A percentile compares a stretch with the other conserved stretches of the same genome.
These are phyloP conservation scores for Pelvicachromis taeniatus DNA, from an alignment of 2,113 vertebrate genomes.

Conservation along the genomic window DNA sequence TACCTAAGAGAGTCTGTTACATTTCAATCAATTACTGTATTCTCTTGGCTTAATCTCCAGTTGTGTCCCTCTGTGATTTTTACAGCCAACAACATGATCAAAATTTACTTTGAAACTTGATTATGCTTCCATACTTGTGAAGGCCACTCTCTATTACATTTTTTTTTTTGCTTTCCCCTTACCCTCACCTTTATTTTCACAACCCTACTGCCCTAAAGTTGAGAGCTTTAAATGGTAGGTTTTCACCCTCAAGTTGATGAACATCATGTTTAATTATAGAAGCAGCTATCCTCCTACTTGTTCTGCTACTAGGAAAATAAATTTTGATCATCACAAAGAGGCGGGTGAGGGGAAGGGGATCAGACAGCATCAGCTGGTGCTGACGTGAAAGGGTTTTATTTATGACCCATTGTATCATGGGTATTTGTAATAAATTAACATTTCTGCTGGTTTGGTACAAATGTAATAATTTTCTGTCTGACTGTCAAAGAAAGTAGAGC, in stretches of 20 bases:
- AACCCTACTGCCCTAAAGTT: not conserved
- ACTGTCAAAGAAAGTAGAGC: not conserved
- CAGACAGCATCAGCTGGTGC: not conserved
- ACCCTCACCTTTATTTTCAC: not conserved
- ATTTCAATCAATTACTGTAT: not conserved
- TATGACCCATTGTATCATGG: not conserved
- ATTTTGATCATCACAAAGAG: not conserved
- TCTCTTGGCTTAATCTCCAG: not conserved
- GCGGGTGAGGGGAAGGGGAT: not conserved
- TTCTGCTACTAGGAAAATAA: not conserved
- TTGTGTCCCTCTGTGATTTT: not conserved
- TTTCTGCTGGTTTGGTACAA: not conserved
- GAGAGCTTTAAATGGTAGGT: not conserved
- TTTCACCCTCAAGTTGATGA: not conserved
- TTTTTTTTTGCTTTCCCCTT: not conserved
- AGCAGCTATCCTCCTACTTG: not conserved
- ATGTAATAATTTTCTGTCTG: not conserved
- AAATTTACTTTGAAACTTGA: not conserved
- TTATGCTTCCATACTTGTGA: not conserved
- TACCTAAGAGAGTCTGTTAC: not conserved
- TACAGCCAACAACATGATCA: not conserved
- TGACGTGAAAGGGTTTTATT: not conserved
- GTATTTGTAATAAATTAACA: not conserved
- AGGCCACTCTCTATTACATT: not conserved
- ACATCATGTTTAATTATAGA: slow-evolving; percentile 2